A percentile compares a stretch with the other conserved stretches of the same genome.
Evolutionary conservation across 1,140 invertebrate species (phyloP).

Genomic region (Hylyphantes graminicola): DNA sequence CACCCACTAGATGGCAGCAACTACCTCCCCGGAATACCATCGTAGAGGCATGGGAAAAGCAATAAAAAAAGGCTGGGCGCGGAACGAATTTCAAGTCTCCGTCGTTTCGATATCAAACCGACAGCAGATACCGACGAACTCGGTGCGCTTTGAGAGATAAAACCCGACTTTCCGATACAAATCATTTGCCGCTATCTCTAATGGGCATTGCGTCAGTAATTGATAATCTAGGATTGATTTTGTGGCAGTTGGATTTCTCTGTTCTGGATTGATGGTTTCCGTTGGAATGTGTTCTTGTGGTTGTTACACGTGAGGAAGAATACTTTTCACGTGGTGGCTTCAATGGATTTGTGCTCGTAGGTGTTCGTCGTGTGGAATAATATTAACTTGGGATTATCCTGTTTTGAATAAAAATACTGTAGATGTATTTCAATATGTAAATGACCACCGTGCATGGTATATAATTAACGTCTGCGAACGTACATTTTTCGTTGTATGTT

Average conservation of each 20-base stretch:
- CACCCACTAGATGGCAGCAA: constrained; percentile 35
- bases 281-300: background rate
- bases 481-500: too few relatives aligned
- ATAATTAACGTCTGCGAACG: too few relatives aligned
- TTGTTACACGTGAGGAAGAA: background rate
- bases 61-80: constrained; percentile 44
- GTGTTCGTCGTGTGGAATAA: too few relatives aligned
- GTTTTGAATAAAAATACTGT: too few relatives aligned
- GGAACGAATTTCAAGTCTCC: constrained; percentile 33
- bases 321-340: constrained; percentile 22
- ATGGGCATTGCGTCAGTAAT: constrained; percentile 3
- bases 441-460: too few relatives aligned
- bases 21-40: background rate
- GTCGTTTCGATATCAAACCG: constrained; percentile 33
- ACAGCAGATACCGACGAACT: constrained; percentile 33
- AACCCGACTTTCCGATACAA: background rate
- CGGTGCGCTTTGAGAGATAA: constrained; percentile 18
- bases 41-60: constrained; percentile 38
- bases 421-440: too few relatives aligned
- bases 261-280: background rate
- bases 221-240: background rate
- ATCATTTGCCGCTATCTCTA: constrained; percentile 28
- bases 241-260: background rate
- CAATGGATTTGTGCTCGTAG: too few relatives aligned
- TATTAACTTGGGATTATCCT: background rate